Base-by-base conservation (phyloP, 1,140 invertebrate species). In the Pectinophora gossypiella region DNA sequence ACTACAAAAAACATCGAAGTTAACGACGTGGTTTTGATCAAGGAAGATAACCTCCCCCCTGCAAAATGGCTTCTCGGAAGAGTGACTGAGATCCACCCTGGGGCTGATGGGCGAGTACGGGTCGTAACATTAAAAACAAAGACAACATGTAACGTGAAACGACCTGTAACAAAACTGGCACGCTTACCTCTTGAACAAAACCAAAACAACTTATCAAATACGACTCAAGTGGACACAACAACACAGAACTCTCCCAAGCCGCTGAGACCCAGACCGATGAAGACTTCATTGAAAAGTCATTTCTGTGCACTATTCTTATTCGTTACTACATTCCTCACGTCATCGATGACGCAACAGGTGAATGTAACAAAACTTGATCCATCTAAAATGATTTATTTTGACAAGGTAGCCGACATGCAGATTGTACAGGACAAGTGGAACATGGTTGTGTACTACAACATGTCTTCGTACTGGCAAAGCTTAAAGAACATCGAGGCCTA, bases 101-200 rank as follows among this genome's bases (percentile, higher is more conserved):
- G 74, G 7, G 44, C 69, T 51, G 79, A 83, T 51, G 65, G 65
- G 3, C 38, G 64, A 15, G 68, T 80, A 0, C 42, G 80, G 35
- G 65, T 68, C 13, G 77, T 68, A 0, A 62, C 54, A 18, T 16
- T 84, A 1, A 61, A 67, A 61, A 77, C 74, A 12, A 20, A 36
- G 36, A 21, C 10, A 4, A 19, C 23, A 23, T 15, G 32, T 12
- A 16, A 10, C 22, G 35, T 50, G 18, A 47, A 48, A 15, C 13
- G 51, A 19, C 51, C 62, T 18, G 23, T 60, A 1, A 48, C 47
- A 15, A 61, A 66, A 23, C 4, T 55, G 6, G 45, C 36, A 22
- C 43, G 12, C 7, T 40, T 60, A 15, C 56, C 53, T n/a, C 3
- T 38, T 4, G 35, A 38, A 9, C 9, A 38, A 3, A 38, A 38